Conservation (phyloP, 1,140 invertebrate species). For the Sitodiplosis mosellana region DNA sequence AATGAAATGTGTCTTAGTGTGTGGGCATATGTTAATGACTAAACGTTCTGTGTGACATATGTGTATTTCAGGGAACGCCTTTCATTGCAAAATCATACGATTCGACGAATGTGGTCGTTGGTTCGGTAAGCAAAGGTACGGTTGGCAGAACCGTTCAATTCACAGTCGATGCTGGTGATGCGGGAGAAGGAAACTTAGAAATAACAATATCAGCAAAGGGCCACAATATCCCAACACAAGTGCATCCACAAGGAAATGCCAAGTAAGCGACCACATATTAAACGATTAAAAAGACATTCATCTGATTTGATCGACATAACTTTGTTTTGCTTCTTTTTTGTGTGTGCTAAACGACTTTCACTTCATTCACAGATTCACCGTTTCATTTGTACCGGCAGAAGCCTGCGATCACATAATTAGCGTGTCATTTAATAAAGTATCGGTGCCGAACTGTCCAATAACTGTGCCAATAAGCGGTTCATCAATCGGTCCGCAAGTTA, state of each 20-base stretch:
- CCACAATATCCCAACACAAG: slow-evolving; percentile 89
- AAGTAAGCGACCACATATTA: slow-evolving; percentile 11
- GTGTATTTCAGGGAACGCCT: slow-evolving; percentile 55
- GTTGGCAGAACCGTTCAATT: slow-evolving; percentile 79
- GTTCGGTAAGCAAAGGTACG: slow-evolving; percentile 54
- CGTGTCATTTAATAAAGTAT: slow-evolving; percentile 89
- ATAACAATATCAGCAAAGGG: slow-evolving; percentile 89
- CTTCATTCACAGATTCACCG: slow-evolving; percentile 52
- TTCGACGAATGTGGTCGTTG: slow-evolving; percentile 71
- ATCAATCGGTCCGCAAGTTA: slow-evolving; percentile 53
- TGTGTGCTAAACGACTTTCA: too few species aligned
- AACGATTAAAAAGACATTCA: too few species aligned
- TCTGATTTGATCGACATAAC: neutral
- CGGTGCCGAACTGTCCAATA: slow-evolving; percentile 64
- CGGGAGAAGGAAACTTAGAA: slow-evolving; percentile 95
- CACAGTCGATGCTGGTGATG: slow-evolving; percentile 86
- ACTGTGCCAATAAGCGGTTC: slow-evolving; percentile 52
- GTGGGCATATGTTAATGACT: too few species aligned
- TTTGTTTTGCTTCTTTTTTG: too few species aligned
- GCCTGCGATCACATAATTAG: slow-evolving; percentile 86
- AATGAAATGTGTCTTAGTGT: too few species aligned
- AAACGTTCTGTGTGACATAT: slow-evolving; percentile 1
- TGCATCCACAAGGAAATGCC: slow-evolving; percentile 69
- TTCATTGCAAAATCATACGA: slow-evolving; percentile 88
- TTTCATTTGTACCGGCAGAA: slow-evolving; percentile 88